Evolutionary conservation across 2,113 vertebrate species (phyloP).

Genomic region (Eurystomus gularis): DNA sequence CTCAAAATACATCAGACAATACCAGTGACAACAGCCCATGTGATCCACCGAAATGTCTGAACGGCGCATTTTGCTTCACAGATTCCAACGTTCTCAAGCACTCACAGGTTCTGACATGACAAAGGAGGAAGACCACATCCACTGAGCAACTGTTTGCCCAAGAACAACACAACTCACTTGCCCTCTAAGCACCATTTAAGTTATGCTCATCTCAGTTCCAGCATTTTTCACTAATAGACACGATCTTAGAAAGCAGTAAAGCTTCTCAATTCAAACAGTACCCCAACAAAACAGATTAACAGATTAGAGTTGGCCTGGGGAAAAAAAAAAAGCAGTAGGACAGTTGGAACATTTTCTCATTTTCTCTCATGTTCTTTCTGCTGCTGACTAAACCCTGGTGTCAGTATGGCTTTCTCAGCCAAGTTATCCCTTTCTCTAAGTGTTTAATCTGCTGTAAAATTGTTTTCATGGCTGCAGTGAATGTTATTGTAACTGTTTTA

Average conservation of each 20-base stretch:
- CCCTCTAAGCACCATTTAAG: neutral
- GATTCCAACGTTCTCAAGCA: neutral
- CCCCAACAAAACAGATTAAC: neutral
- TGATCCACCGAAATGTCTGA: rapidly evolving
- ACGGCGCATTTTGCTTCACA: neutral
- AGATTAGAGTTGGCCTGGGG: neutral
- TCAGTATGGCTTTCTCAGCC: conserved; percentile 33
- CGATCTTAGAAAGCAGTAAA: neutral
- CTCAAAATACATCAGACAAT: rapidly evolving
- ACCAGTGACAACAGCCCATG: neutral
- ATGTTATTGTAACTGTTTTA: conserved; percentile 67
- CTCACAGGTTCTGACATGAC: rapidly evolving
- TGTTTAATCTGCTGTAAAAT: conserved; percentile 78
- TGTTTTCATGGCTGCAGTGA: conserved; percentile 66
- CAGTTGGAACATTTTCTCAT: neutral
- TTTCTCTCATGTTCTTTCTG: neutral
- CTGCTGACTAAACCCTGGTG: conserved; percentile 44
- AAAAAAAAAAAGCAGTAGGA: neutral
- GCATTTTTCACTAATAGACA: neutral
- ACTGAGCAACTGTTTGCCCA: rapidly evolving
- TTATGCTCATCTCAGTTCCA: neutral
- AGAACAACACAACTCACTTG: rapidly evolving
- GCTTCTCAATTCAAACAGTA: neutral
- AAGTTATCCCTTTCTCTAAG: conserved; percentile 50
- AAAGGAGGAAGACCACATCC: neutral